Evolutionary conservation across 2,797 vertebrate genomes (phyloP).

Genomic region (Cossypha heuglini): DNA sequence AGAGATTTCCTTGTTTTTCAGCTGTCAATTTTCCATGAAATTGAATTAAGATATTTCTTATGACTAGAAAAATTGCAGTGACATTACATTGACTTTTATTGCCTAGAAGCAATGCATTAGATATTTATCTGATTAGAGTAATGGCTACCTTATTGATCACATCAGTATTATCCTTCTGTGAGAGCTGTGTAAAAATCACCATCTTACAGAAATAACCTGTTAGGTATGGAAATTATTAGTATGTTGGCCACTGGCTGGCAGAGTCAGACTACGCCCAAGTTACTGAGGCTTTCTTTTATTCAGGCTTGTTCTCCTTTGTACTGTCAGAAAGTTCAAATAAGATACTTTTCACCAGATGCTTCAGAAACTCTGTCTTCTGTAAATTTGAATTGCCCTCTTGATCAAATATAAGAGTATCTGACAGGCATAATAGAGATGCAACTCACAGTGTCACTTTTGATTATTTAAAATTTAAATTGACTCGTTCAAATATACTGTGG

Average conservation of each 20-base stretch:
- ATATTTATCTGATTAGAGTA: background rate
- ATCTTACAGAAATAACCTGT: background rate
- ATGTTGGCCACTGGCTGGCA: background rate
- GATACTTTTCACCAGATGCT: background rate
- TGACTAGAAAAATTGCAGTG: background rate
- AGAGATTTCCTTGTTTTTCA: background rate
- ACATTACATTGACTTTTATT: background rate
- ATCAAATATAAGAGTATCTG: background rate
- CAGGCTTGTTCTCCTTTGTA: background rate
- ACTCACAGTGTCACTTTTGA: background rate
- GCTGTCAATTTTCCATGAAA: background rate
- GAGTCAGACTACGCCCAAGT: background rate
- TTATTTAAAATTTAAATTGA: background rate
- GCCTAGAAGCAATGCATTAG: background rate
- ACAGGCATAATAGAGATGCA: background rate
- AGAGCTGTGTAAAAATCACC: background rate
- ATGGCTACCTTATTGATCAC: background rate
- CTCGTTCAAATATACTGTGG: background rate
- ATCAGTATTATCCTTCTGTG: background rate
- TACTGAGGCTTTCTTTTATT: background rate
- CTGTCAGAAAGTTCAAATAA: background rate
- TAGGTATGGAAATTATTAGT: background rate
- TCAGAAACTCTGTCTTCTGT: background rate
- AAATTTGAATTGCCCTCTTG: background rate
- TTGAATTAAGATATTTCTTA: background rate